phyloP scores from a whole-genome alignment of 2,888 invertebrate genomes.

The Phrixothrix hirtus region DNA sequence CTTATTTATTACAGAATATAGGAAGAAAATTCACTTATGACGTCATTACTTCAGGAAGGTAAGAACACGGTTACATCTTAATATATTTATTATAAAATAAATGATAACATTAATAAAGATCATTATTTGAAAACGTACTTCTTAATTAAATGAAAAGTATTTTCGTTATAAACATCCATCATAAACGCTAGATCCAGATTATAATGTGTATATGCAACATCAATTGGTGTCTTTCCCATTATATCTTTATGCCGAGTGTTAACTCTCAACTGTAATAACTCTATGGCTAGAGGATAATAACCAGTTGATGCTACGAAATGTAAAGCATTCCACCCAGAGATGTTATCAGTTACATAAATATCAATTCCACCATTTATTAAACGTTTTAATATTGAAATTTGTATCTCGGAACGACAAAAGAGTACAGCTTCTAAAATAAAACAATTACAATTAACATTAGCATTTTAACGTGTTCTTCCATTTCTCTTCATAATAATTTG shows the following conservation, averaged over 20 bases:
- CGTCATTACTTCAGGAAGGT: too few relatives aligned
- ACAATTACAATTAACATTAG: constrained; percentile 31
- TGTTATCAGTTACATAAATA: constrained; percentile 53
- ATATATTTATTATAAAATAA: too few relatives aligned
- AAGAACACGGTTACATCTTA: too few relatives aligned
- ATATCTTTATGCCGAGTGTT: constrained; percentile 51
- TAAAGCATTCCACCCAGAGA: constrained; percentile 57
- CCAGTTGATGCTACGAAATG: constrained; percentile 61
- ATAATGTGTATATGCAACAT: constrained; percentile 50
- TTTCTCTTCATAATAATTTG: constrained; percentile 6
- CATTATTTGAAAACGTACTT: too few relatives aligned
- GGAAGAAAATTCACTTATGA: too few relatives aligned
- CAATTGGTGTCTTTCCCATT: constrained; percentile 53
- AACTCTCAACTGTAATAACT: constrained; percentile 54
- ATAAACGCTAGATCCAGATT: too few relatives aligned
- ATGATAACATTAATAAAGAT: too few relatives aligned
- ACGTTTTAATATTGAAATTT: constrained; percentile 52
- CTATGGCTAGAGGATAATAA: constrained; percentile 52
- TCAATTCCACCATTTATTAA: constrained; percentile 53
- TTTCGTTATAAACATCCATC: too few relatives aligned
- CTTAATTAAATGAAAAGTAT: too few relatives aligned
- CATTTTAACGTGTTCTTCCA: not conserved
- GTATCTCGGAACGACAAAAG: constrained; percentile 49
- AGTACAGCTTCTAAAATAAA: constrained; percentile 38
- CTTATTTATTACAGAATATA: not conserved